Conservation (phyloP, 35 echinoderm and acorn worm genomes). For the Lytechinus variegatus region DNA sequence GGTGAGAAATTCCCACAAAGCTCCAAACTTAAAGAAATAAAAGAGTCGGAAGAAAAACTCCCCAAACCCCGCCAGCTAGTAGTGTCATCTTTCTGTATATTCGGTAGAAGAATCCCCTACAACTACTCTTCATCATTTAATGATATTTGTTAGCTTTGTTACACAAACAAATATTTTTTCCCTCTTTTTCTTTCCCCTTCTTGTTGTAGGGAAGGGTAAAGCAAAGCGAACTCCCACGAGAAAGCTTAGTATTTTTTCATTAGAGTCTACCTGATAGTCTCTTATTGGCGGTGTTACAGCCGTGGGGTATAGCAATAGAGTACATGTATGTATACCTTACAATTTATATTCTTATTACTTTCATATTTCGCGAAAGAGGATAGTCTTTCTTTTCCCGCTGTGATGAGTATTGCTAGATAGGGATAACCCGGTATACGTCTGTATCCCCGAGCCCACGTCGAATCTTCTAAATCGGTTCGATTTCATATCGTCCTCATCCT, state of each 20-base stretch:
- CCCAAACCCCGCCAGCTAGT: slow-evolving; percentile 38
- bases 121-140: slow-evolving; percentile 45
- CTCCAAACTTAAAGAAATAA: background rate
- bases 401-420: background rate
- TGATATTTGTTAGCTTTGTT: slow-evolving; percentile 48
- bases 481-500: slow-evolving; percentile 24
- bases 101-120: slow-evolving; percentile 22
- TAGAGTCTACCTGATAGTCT: background rate
- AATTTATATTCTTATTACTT: slow-evolving; percentile 23
- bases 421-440: background rate
- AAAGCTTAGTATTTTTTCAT: slow-evolving; percentile 27
- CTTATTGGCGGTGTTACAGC: slow-evolving; percentile 27
- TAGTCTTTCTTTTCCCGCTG: slow-evolving; percentile 20
- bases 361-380: background rate
- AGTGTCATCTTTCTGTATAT: slow-evolving; percentile 35
- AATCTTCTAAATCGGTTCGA: slow-evolving; percentile 13
- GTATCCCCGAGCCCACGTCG: slow-evolving; percentile 12
- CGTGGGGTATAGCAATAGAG: background rate
- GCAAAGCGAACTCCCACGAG: slow-evolving; percentile 16
- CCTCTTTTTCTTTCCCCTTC: background rate
- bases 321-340: slow-evolving; percentile 8
- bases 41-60: slow-evolving; percentile 23
- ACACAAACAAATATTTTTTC: slow-evolving; percentile 26
- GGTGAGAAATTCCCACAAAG: slow-evolving; percentile 26
- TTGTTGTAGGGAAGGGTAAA: background rate